Percentiles rank a stretch among this genome's conserved stretches.
Conservation (phyloP, 2,113 vertebrate species). For the Saiga tatarica region DNA sequence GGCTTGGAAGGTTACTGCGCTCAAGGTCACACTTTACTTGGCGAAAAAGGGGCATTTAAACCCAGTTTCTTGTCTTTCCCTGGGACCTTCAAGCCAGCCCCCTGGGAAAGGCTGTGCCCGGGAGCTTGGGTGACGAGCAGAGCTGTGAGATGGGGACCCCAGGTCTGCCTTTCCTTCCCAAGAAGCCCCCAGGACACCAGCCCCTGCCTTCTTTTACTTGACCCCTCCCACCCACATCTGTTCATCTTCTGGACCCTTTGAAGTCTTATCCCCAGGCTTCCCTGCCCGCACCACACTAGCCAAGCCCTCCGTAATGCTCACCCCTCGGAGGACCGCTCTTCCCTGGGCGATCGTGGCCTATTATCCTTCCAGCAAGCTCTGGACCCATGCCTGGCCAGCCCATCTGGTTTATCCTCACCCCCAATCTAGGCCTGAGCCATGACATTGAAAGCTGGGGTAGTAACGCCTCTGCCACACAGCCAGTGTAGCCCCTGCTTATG, state of each 20-base stretch:
- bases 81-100: neutral
- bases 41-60: neutral
- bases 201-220: neutral
- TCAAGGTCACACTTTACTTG: neutral
- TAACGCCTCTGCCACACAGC: neutral
- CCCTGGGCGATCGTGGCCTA: accelerated
- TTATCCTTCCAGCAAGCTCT: neutral
- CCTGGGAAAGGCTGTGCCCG: neutral
- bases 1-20: neutral
- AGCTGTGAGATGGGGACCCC: neutral
- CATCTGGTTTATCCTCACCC: neutral
- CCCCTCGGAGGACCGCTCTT: neutral
- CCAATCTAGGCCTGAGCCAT: neutral
- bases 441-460: neutral
- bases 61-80: neutral
- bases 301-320: accelerated
- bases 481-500: neutral
- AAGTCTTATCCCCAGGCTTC: neutral
- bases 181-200: neutral
- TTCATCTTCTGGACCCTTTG: neutral
- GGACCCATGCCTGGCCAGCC: neutral
- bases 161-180: neutral
- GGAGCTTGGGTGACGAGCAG: neutral
- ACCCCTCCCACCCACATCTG: accelerated
- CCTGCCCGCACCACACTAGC: neutral